Evolutionary conservation across 2,888 invertebrate species (phyloP).

Genomic region (Prionchulus punctatus): DNA sequence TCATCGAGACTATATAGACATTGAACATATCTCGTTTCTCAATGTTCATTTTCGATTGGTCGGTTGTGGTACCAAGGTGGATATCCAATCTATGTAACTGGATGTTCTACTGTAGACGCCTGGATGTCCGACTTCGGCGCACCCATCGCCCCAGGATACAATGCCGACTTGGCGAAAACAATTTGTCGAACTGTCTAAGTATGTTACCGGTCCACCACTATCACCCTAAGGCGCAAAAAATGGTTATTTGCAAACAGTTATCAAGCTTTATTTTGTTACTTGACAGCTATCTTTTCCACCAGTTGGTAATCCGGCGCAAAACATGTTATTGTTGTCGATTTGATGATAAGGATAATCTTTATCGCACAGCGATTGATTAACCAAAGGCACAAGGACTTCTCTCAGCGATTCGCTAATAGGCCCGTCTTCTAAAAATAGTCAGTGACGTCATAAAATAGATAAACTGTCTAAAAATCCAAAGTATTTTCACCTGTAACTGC

Average conservation of each 20-base stretch:
- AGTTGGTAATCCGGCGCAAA: constrained; percentile 7
- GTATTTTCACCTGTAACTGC: constrained; percentile 1
- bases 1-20: too few species aligned
- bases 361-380: neutral
- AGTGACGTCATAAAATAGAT: neutral
- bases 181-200: neutral
- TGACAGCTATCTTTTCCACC: constrained; percentile 2
- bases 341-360: neutral
- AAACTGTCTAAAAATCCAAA: neutral
- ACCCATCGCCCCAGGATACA: neutral
- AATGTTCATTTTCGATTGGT: too few species aligned
- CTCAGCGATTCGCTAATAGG: constrained; percentile 9
- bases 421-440: constrained; percentile 8
- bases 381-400: constrained; percentile 10
- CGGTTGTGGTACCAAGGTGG: too few species aligned
- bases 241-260: too few species aligned
- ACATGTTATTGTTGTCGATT: neutral
- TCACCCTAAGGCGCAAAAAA: too few species aligned
- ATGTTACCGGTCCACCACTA: neutral
- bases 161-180: neutral
- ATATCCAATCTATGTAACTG: neutral
- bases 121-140: neutral
- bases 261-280: too few species aligned
- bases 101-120: neutral
- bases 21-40: too few species aligned